A percentile compares a stretch with the other conserved stretches of the same genome.
These are phyloP conservation scores for Macquaria australasica DNA, from an alignment of 2,113 vertebrate species.

Conservation along the genomic window DNA sequence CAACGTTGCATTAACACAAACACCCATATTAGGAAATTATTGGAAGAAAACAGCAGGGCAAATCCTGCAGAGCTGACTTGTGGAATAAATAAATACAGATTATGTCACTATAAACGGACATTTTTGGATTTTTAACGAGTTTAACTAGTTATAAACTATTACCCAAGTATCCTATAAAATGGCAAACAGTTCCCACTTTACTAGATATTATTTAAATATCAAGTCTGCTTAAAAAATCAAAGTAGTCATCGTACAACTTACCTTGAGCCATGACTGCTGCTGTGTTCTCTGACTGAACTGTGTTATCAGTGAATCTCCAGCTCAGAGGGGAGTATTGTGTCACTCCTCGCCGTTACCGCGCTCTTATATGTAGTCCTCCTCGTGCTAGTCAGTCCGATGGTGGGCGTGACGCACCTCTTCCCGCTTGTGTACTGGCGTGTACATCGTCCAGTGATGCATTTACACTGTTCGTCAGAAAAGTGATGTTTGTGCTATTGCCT, in stretches of 20 bases:
- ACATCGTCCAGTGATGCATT: neutral
- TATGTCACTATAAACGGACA: neutral
- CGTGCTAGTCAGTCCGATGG: neutral
- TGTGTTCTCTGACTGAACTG: neutral
- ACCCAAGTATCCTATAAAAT: neutral
- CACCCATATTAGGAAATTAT: neutral
- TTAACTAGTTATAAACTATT: neutral
- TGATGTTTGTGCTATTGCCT: neutral
- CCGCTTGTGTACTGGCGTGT: too few species aligned
- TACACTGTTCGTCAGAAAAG: neutral
- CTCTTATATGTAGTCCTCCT: constrained; percentile 52
- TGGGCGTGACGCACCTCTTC: constrained; percentile 53
- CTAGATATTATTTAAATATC: neutral
- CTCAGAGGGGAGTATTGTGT: neutral
- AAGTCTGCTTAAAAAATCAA: neutral
- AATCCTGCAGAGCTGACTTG: neutral
- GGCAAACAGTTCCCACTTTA: neutral
- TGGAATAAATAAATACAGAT: neutral
- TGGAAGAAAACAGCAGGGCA: neutral
- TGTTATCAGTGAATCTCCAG: neutral
- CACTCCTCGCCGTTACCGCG: neutral
- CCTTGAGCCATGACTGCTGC: constrained; percentile 71
- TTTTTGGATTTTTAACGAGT: neutral
- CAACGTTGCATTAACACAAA: neutral
- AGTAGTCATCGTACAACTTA: constrained; percentile 8